A percentile compares a stretch with the other conserved stretches of the same genome.
These are phyloP conservation scores for Drosophila pseudotakahashii DNA, from an alignment of 2,888 invertebrate genomes.

Conservation along the genomic window DNA sequence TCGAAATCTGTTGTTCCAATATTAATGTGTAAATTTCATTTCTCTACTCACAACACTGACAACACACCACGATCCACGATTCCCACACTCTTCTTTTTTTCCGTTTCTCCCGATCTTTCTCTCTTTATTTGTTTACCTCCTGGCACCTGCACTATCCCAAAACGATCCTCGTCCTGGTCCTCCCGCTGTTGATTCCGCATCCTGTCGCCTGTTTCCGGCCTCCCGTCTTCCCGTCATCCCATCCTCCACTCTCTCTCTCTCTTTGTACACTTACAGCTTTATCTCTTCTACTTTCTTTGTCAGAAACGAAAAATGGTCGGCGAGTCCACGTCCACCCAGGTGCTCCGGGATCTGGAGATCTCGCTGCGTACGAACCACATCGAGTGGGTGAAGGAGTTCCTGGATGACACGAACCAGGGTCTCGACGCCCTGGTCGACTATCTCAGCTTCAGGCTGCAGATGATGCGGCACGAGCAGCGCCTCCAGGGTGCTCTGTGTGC, in stretches of 20 bases:
- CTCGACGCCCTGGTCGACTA: constrained; percentile 98
- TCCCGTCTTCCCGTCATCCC: constrained; percentile 24
- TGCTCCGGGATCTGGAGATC: constrained; percentile 98
- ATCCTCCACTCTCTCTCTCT: constrained; percentile 33
- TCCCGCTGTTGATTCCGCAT: constrained; percentile 29
- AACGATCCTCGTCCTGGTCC: constrained; percentile 19
- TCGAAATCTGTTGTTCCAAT: constrained; percentile 59
- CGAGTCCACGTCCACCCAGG: constrained; percentile 98
- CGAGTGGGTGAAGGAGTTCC: constrained; percentile 99
- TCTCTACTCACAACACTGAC: constrained; percentile 79
- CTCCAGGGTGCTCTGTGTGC: constrained; percentile 90
- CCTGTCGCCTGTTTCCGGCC: constrained; percentile 29
- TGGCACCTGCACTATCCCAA: constrained; percentile 45
- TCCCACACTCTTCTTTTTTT: constrained; percentile 18
- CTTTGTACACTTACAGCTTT: constrained; percentile 83
- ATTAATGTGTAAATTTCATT: constrained; percentile 79
- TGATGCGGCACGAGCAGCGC: constrained; percentile 96
- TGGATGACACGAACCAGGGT: constrained; percentile 98
- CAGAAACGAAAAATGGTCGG: constrained; percentile 99
- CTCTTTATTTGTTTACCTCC: constrained; percentile 26
- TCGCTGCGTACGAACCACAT: constrained; percentile 99
- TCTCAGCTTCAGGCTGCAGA: constrained; percentile 95
- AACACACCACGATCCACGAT: constrained; percentile 41
- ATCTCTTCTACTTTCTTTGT: constrained; percentile 86
- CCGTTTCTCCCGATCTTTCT: constrained; percentile 16